These are phyloP conservation scores for Riparia riparia DNA, from an alignment of 2,113 vertebrate species.

Conservation along the genomic window DNA sequence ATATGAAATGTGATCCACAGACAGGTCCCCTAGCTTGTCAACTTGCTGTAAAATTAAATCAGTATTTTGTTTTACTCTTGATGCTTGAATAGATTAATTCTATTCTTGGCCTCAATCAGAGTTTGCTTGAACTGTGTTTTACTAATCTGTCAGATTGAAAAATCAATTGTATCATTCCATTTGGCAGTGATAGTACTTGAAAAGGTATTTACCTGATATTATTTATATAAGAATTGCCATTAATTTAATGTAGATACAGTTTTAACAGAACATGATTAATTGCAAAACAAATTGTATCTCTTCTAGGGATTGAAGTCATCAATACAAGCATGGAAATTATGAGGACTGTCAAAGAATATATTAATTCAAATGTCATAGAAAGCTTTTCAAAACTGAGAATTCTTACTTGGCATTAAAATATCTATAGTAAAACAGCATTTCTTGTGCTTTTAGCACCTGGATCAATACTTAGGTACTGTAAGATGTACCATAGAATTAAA, in stretches of 20 bases:
- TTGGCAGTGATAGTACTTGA: slow-evolving; percentile 35
- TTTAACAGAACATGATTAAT: slow-evolving; percentile 47
- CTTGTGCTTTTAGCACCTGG: neutral
- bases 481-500: neutral
- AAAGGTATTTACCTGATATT: slow-evolving; percentile 28
- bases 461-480: neutral
- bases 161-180: slow-evolving; percentile 46
- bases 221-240: slow-evolving; percentile 44
- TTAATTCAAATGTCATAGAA: neutral
- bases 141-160: slow-evolving; percentile 64
- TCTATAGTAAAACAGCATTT: neutral
- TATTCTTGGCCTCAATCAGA: slow-evolving; percentile 39
- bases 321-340: neutral
- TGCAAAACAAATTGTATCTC: neutral
- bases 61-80: slow-evolving; percentile 49
- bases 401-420: neutral
- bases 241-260: slow-evolving; percentile 42
- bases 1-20: slow-evolving; percentile 10
- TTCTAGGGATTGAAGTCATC: neutral
- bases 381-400: neutral
- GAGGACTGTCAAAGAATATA: neutral
- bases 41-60: slow-evolving; percentile 39
- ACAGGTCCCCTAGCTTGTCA: slow-evolving; percentile 53
- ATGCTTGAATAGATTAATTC: slow-evolving; percentile 30
- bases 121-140: slow-evolving; percentile 4